A percentile compares a stretch with the other conserved stretches of the same genome.
These are phyloP conservation scores for Sisyra terminalis DNA, from an alignment of 2,888 invertebrate species.

Conservation along the genomic window DNA sequence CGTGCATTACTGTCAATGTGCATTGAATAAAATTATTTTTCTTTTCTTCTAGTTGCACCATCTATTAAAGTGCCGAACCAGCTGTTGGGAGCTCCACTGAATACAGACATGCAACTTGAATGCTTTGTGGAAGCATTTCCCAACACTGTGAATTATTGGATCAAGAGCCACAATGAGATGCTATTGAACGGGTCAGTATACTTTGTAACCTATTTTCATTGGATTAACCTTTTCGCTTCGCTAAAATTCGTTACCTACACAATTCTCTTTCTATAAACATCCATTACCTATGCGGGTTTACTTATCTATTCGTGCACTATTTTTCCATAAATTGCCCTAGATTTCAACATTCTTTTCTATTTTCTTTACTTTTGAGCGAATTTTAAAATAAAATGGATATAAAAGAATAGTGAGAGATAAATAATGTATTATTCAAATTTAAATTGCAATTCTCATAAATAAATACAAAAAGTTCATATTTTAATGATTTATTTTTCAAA, in stretches of 20 bases:
- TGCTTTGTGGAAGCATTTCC: slow-evolving; percentile 53
- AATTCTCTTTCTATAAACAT: slow-evolving; percentile 3
- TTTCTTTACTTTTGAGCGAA: too few relatives aligned
- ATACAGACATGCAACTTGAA: slow-evolving; percentile 40
- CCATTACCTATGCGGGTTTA: not conserved
- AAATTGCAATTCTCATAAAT: too few relatives aligned
- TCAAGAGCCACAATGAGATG: slow-evolving; percentile 41
- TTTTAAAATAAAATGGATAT: too few relatives aligned
- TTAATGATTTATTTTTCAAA: too few relatives aligned
- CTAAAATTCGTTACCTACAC: slow-evolving; percentile 10
- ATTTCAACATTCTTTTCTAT: too few relatives aligned
- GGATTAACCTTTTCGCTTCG: not conserved
- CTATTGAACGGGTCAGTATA: slow-evolving; percentile 39
- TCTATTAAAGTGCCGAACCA: slow-evolving; percentile 45
- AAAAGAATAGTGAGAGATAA: too few relatives aligned
- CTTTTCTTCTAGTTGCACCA: slow-evolving; percentile 37
- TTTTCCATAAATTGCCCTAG: too few relatives aligned
- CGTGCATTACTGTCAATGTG: not conserved
- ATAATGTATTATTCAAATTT: too few relatives aligned
- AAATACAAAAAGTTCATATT: too few relatives aligned
- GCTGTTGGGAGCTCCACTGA: slow-evolving; percentile 45
- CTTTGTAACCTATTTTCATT: not conserved
- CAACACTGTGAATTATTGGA: slow-evolving; percentile 51
- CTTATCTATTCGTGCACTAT: too few relatives aligned
- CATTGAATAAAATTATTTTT: not conserved